A percentile compares a stretch with the other conserved stretches of the same genome.
phyloP scores from a whole-genome alignment of 92 coral and sea anemone genomes.

The Parazoanthus atlanticus region DNA sequence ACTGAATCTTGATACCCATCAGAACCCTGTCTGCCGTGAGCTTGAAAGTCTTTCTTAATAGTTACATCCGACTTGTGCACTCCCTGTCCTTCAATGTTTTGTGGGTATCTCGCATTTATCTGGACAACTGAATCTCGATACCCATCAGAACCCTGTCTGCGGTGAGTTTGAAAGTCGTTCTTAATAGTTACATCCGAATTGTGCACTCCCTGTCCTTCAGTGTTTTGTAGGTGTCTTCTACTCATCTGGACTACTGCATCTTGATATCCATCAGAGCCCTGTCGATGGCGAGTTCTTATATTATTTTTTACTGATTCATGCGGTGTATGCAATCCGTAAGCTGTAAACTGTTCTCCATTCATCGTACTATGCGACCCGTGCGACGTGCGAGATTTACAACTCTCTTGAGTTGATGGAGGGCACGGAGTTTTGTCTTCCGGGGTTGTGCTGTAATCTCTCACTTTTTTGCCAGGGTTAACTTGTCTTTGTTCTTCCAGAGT shows the following conservation, averaged over 20 bases:
- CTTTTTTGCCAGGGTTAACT: not conserved
- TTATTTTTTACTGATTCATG: too few species aligned
- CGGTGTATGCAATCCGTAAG: not conserved
- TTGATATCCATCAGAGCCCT: constrained; percentile 18
- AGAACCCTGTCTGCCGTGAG: not conserved
- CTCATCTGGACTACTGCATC: not conserved
- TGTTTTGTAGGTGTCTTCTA: not conserved
- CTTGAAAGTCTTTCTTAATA: not conserved
- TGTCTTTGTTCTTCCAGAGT: not conserved
- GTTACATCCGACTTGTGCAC: not conserved
- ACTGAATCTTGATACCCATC: not conserved
- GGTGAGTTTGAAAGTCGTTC: not conserved
- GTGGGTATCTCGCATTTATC: constrained; percentile 8
- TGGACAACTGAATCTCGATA: not conserved
- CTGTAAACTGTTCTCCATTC: not conserved
- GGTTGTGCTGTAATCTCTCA: not conserved
- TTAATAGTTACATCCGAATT: not conserved
- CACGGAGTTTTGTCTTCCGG: not conserved
- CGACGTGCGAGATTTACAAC: not conserved
- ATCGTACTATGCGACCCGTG: not conserved
- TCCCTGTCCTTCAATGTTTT: not conserved
- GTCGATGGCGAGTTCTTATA: not conserved
- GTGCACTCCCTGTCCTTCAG: not conserved
- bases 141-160: constrained; percentile 7
- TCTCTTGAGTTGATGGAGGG: not conserved